Conservation (phyloP, 2,888 invertebrate species). For the Furcula furcula region DNA sequence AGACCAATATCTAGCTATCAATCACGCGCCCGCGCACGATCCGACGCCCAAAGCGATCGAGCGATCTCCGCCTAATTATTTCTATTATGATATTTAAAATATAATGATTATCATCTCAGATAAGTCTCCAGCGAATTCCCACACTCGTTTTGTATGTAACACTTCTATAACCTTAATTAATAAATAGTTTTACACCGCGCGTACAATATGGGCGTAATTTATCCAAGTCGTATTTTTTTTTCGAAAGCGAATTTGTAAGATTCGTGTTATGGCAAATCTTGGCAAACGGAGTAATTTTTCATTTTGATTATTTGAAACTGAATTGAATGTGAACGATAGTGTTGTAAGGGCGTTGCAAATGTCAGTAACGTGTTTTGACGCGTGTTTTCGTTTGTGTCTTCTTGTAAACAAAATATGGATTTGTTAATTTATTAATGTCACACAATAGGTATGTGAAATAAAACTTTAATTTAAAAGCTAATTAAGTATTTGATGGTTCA, state of each 20-base stretch:
- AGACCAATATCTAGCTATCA: conserved; percentile 64
- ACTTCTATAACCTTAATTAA: conserved; percentile 44
- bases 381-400: neutral
- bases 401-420: no score
- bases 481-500: no score
- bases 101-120: conserved; percentile 63
- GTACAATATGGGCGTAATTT: neutral
- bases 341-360: neutral
- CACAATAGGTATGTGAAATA: no score
- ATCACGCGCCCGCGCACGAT: conserved; percentile 76
- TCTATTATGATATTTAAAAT: conserved; percentile 80
- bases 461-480: no score
- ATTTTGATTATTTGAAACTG: neutral
- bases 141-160: conserved; percentile 49
- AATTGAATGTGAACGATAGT: neutral
- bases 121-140: conserved; percentile 65
- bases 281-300: neutral
- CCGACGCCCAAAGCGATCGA: conserved; percentile 67
- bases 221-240: neutral
- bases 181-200: conserved; percentile 1
- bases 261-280: neutral
- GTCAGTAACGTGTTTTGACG: neutral
- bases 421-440: no score
- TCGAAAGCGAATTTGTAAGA: neutral
- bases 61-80: conserved; percentile 76